Conservation (phyloP, 2,888 invertebrate species). For the Thalpophila matura region DNA sequence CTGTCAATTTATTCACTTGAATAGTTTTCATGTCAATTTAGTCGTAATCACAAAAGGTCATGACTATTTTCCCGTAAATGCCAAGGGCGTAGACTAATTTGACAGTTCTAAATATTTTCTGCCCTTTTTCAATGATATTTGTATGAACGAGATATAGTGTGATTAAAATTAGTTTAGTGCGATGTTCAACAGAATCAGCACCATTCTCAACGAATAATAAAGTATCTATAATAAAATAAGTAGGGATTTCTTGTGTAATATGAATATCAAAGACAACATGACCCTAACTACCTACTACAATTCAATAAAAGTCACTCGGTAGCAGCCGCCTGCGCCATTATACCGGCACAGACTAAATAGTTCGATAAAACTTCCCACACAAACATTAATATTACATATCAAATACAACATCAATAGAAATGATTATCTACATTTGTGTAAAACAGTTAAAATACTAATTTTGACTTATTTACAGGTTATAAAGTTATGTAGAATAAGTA, state of each 20-base stretch:
- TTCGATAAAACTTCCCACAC: not conserved
- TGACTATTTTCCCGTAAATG: too few species aligned
- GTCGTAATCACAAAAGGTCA: too few species aligned
- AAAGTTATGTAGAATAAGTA: conserved; percentile 28
- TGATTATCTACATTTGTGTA: conserved; percentile 24
- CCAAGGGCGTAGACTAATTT: too few species aligned
- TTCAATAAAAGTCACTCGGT: conserved; percentile 12
- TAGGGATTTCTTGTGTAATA: conserved; percentile 26
- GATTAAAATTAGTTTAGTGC: too few species aligned
- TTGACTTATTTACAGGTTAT: conserved; percentile 6
- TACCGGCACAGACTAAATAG: not conserved
- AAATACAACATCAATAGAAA: conserved; percentile 25
- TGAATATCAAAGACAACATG: conserved; percentile 38
- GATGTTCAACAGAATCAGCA: too few species aligned
- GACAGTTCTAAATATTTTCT: too few species aligned
- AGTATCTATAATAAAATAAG: conserved; percentile 18
- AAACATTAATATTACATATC: not conserved
- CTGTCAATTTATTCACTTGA: too few species aligned
- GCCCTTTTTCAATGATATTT: too few species aligned
- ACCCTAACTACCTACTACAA: conserved; percentile 13
- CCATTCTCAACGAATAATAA: conserved; percentile 45
- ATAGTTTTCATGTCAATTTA: too few species aligned
- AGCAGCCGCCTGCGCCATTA: conserved; percentile 3
- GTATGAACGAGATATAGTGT: too few species aligned
- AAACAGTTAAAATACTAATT: conserved; percentile 19